Conservation (phyloP, 2,797 vertebrate genomes). For the Macrochelys suwanniensis region DNA sequence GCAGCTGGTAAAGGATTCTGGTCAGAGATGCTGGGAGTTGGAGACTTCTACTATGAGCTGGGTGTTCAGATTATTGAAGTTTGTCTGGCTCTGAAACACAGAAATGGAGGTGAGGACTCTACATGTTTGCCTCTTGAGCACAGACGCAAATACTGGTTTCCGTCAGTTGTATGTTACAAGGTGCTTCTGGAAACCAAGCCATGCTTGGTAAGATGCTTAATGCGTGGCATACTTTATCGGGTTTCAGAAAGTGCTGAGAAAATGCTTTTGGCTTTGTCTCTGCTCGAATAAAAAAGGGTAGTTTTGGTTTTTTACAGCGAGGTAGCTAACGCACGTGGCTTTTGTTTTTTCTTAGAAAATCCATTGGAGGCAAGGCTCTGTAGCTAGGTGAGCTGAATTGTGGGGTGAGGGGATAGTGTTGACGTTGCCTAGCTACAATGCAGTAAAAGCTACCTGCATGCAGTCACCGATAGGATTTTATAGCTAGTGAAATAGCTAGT, state of each 20-base stretch:
- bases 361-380: background rate
- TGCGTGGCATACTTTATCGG: rapidly evolving
- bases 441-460: background rate
- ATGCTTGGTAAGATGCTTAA: background rate
- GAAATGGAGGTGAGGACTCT: slow-evolving; percentile 91
- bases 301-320: background rate
- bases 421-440: background rate
- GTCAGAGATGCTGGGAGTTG: slow-evolving; percentile 98
- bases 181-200: background rate
- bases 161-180: background rate
- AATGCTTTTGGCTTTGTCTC: background rate
- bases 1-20: slow-evolving; percentile 98
- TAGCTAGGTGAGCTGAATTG: background rate
- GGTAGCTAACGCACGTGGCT: background rate
- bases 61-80: slow-evolving; percentile 98
- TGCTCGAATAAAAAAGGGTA: background rate
- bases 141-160: background rate
- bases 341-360: background rate
- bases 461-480: background rate
- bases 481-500: background rate
- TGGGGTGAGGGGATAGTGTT: background rate
- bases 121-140: background rate
- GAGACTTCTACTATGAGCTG: slow-evolving; percentile 98
- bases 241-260: background rate
- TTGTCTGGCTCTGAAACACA: slow-evolving; percentile 95